Evolutionary conservation across 2,797 vertebrate species (phyloP).

Genomic region (Nyctalus aviator): DNA sequence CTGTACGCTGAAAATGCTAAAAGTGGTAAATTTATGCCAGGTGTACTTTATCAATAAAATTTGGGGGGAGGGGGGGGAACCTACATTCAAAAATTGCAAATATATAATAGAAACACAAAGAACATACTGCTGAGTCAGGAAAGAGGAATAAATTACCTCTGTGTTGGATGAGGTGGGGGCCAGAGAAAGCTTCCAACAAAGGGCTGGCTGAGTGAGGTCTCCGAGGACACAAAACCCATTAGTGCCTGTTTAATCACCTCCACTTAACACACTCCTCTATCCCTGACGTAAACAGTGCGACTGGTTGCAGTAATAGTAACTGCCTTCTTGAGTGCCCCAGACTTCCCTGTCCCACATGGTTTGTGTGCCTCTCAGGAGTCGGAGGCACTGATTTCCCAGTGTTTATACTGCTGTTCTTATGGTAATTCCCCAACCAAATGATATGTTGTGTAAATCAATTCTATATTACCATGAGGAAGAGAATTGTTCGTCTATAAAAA

Average conservation of each 20-base stretch:
- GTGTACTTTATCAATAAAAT: neutral
- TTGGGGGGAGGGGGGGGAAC: too few relatives aligned
- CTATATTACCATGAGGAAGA: neutral
- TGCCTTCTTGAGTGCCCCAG: neutral
- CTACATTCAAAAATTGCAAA: neutral
- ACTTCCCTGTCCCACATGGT: neutral
- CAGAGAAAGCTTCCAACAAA: neutral
- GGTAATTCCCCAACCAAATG: neutral
- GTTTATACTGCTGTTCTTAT: neutral
- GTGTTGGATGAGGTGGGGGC: neutral
- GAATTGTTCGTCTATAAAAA: conserved; percentile 11
- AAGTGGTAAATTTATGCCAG: neutral
- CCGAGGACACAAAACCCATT: neutral
- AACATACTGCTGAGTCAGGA: neutral
- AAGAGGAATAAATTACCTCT: neutral
- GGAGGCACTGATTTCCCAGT: neutral
- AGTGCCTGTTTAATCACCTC: neutral
- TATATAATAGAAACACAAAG: conserved; percentile 1
- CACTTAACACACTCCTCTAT: too few relatives aligned
- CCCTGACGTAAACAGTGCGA: too few relatives aligned
- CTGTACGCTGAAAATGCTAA: neutral
- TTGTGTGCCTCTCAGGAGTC: neutral
- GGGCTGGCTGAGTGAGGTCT: neutral
- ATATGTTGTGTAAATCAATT: conserved; percentile 2
- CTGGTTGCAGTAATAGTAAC: neutral